These are phyloP conservation scores for Battus philenor DNA, from an alignment of 1,140 invertebrate genomes.

Conservation along the genomic window DNA sequence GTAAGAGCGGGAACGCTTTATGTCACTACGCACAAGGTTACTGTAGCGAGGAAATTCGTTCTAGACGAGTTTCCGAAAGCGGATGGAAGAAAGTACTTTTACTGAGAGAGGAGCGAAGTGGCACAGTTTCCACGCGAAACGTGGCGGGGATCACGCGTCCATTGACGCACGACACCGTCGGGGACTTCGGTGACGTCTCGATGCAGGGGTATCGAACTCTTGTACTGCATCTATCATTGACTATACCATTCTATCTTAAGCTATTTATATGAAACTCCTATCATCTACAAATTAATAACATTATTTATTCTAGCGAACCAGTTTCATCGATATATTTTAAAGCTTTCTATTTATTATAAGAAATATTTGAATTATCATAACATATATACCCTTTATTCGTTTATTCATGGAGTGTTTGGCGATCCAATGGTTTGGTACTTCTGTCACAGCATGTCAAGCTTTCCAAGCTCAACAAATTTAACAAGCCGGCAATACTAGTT, in stretches of 20 bases:
- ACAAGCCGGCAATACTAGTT: conserved; percentile 26
- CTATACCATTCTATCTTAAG: no score
- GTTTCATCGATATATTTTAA: no score
- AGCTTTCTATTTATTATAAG: no score
- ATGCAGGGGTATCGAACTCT: conserved; percentile 9
- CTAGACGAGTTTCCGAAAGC: conserved; percentile 69
- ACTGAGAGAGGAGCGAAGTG: conserved; percentile 60
- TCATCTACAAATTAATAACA: no score
- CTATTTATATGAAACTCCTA: no score
- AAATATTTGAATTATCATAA: no score
- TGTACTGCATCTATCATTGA: no score
- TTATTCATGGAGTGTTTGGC: no score
- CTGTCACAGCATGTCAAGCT: conserved; percentile 30
- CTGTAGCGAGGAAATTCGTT: conserved; percentile 57
- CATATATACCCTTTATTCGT: no score
- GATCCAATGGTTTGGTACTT: not conserved
- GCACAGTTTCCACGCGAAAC: conserved; percentile 65
- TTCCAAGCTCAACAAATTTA: conserved; percentile 53
- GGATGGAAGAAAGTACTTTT: conserved; percentile 73
- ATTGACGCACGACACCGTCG: conserved; percentile 4
- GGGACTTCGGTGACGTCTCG: conserved; percentile 15
- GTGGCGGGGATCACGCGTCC: conserved; percentile 27
- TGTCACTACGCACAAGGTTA: conserved; percentile 65
- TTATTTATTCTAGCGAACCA: no score
- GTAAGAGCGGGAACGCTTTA: conserved; percentile 45